Evolutionary conservation across 2,888 invertebrate species (phyloP).

Genomic region (Nephrotoma guestfalica): DNA sequence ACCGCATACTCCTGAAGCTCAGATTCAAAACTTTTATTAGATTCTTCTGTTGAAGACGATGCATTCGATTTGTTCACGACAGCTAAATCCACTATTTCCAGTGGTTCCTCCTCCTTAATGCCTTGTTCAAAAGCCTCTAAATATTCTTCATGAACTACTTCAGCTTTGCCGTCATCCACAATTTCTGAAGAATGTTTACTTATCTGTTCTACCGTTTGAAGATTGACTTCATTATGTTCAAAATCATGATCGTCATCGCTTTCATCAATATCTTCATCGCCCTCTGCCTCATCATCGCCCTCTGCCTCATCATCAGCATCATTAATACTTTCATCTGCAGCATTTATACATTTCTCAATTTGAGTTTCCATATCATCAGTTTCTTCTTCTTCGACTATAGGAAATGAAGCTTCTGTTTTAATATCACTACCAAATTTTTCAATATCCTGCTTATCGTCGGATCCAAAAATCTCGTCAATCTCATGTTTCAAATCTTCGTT

Average conservation of each 20-base stretch:
- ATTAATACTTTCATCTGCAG: neutral
- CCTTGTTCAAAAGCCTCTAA: neutral
- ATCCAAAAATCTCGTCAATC: neutral
- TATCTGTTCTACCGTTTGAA: neutral
- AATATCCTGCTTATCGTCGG: neutral
- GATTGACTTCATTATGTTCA: neutral
- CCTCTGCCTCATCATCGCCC: conserved; percentile 4
- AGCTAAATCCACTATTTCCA: neutral
- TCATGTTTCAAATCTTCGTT: neutral
- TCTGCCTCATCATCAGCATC: conserved; percentile 1
- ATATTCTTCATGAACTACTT: neutral
- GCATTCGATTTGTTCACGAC: neutral
- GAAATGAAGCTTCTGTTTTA: neutral
- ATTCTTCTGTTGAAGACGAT: neutral
- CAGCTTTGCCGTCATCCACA: neutral
- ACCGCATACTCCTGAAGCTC: neutral
- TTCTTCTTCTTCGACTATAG: neutral
- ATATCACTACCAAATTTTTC: conserved; percentile 15
- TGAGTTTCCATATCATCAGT: neutral
- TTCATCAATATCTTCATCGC: conserved; percentile 10
- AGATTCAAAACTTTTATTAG: neutral
- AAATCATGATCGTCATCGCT: neutral
- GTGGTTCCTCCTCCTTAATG: neutral
- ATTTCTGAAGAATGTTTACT: neutral
- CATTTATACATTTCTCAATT: neutral